These are phyloP conservation scores for Pristionchus arcanus DNA, from an alignment of 2,888 invertebrate genomes.

Conservation along the genomic window DNA sequence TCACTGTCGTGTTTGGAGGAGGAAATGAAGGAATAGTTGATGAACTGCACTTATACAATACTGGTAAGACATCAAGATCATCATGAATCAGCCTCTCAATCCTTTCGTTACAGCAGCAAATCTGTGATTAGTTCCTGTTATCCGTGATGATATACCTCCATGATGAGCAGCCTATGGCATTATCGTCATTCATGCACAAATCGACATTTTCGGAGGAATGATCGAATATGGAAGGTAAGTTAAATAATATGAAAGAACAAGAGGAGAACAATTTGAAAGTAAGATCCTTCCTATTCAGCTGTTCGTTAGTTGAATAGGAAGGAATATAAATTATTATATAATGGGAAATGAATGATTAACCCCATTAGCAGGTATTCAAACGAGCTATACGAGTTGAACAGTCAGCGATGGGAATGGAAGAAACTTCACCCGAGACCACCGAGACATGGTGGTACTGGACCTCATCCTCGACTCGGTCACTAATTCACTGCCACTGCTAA, in stretches of 20 bases:
- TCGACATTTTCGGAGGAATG: too few relatives aligned
- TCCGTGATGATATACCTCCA: slow-evolving; percentile 97
- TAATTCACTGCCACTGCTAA: slow-evolving; percentile 82
- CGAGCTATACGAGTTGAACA: too few relatives aligned
- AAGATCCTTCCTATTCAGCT: too few relatives aligned
- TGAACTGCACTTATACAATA: slow-evolving; percentile 99
- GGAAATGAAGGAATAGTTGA: slow-evolving; percentile 99
- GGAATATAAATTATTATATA: too few relatives aligned
- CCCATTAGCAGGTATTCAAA: slow-evolving; percentile 88
- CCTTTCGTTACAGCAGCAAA: slow-evolving; percentile 88
- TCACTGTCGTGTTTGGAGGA: slow-evolving; percentile 98
- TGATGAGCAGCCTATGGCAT: slow-evolving; percentile 99
- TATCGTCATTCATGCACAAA: too few relatives aligned
- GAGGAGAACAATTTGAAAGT: slow-evolving; percentile 92
- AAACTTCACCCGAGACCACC: too few relatives aligned
- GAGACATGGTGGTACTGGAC: too few relatives aligned
- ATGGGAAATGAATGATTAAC: slow-evolving; percentile 27
- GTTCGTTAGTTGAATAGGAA: slow-evolving; percentile 59
- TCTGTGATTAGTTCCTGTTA: slow-evolving; percentile 98
- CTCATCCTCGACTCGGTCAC: too few relatives aligned
- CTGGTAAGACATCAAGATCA: slow-evolving; percentile 84
- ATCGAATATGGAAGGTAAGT: too few relatives aligned
- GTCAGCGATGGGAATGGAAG: too few relatives aligned
- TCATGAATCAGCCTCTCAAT: background rate
- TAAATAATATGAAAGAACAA: too few relatives aligned